A percentile compares a stretch with the other conserved stretches of the same genome.
Conservation (phyloP, 2,113 vertebrate genomes). For the Thamnaconus septentrionalis region DNA sequence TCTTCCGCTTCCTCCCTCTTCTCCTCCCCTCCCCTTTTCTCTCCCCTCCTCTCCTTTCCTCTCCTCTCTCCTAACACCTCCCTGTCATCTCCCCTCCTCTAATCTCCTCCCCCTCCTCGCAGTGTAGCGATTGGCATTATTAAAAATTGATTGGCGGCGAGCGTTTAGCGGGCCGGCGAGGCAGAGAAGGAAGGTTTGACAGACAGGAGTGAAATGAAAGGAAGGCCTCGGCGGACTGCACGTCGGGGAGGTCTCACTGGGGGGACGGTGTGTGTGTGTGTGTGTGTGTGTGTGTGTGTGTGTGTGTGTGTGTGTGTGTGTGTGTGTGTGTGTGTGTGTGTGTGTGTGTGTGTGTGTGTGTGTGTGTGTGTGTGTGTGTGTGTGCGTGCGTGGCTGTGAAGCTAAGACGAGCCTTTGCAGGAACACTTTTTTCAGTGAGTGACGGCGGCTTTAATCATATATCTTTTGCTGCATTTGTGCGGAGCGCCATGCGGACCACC, state of each 20-base stretch:
- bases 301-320: conserved; percentile 18
- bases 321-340: conserved; percentile 8
- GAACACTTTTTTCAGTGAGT: conserved; percentile 6
- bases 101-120: conserved; percentile 54
- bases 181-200: conserved; percentile 71
- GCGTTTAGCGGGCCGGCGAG: conserved; percentile 70
- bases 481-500: too few species aligned
- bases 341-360: not conserved
- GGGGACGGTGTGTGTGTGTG: too few species aligned
- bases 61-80: not conserved
- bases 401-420: conserved; percentile 4
- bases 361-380: not conserved
- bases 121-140: conserved; percentile 79
- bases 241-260: conserved; percentile 62
- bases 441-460: not conserved
- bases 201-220: conserved; percentile 71
- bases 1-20: not conserved
- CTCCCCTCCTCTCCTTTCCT: conserved; percentile 24
- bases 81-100: not conserved
- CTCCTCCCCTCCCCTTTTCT: not conserved
- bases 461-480: too few species aligned
- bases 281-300: conserved; percentile 15
- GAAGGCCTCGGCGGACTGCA: conserved; percentile 55
- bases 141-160: conserved; percentile 80
- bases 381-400: conserved; percentile 3